Conservation (phyloP, 2,888 invertebrate genomes). For the Cabera pusaria region DNA sequence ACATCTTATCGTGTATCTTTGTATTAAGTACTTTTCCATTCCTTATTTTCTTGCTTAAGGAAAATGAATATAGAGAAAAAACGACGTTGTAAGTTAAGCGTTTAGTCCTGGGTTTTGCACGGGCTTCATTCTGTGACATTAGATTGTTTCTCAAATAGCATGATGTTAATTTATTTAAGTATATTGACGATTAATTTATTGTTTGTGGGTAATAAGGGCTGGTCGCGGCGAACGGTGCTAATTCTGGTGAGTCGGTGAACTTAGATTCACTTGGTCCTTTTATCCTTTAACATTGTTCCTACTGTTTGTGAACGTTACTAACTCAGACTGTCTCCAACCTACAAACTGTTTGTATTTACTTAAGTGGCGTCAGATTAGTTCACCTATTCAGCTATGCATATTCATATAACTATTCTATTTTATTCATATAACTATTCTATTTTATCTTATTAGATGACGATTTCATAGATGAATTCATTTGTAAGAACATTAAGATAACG, state of each 20-base stretch:
- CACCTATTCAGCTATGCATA: too few species aligned
- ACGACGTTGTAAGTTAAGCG: too few species aligned
- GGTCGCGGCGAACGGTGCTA: slow-evolving; percentile 61
- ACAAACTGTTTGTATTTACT: slow-evolving; percentile 18
- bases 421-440: too few species aligned
- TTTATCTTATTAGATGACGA: slow-evolving; percentile 13
- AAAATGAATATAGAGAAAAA: too few species aligned
- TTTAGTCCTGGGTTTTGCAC: too few species aligned
- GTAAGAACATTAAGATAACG: too few species aligned
- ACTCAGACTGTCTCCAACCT: slow-evolving; percentile 32
- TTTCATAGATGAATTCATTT: slow-evolving; percentile 6
- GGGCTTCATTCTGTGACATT: slow-evolving; percentile 11
- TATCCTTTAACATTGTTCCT: slow-evolving; percentile 44
- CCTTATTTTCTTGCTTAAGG: too few species aligned
- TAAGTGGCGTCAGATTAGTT: slow-evolving; percentile 15
- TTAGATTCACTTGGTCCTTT: slow-evolving; percentile 50
- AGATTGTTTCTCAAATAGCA: slow-evolving; percentile 32
- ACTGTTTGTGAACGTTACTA: slow-evolving; percentile 56
- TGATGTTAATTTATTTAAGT: slow-evolving; percentile 44
- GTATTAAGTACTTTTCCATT: too few species aligned
- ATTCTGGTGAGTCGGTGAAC: slow-evolving; percentile 73
- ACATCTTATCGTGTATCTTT: too few species aligned
- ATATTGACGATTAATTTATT: slow-evolving; percentile 59
- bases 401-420: too few species aligned
- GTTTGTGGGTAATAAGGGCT: slow-evolving; percentile 73